A percentile compares a stretch with the other conserved stretches of the same genome.
Conservation (phyloP, 2,797 vertebrate species). For the Lepilemur septentrionalis region DNA sequence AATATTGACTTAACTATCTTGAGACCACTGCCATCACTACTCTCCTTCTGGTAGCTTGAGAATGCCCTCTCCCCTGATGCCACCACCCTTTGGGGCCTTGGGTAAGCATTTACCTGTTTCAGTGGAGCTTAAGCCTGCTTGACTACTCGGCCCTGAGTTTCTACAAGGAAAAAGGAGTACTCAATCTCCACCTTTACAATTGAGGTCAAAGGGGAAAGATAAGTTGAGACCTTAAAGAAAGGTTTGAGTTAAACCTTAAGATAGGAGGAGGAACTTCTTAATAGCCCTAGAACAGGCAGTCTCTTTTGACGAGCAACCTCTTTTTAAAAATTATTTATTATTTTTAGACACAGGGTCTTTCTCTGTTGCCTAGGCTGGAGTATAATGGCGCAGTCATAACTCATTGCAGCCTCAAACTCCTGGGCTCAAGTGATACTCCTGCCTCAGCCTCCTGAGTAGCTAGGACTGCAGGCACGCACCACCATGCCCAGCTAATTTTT, state of each 20-base stretch:
- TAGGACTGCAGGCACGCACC: background rate
- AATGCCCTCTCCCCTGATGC: slow-evolving; percentile 57
- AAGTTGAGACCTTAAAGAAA: background rate
- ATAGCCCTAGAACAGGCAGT: background rate
- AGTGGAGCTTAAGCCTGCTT: slow-evolving; percentile 1
- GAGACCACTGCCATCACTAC: slow-evolving; percentile 48
- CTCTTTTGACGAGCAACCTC: background rate
- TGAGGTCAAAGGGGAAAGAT: background rate
- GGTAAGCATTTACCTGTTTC: slow-evolving; percentile 40
- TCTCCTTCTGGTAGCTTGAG: background rate
- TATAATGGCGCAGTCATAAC: background rate
- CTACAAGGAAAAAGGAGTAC: background rate
- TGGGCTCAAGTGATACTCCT: background rate
- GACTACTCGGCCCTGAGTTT: background rate
- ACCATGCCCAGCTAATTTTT: background rate
- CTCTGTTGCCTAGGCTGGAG: background rate
- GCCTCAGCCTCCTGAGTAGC: no score
- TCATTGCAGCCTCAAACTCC: background rate
- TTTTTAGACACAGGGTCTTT: background rate
- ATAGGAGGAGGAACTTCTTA: background rate
- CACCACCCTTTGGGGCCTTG: background rate
- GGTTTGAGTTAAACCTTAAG: background rate
- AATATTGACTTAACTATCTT: slow-evolving; percentile 57
- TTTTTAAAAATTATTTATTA: background rate
- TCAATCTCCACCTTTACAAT: background rate